Evolutionary conservation across 2,888 invertebrate genomes (phyloP), one percentile per base, ranked within the genome.

Genomic region (Eremobia ochroleuca): DNA sequence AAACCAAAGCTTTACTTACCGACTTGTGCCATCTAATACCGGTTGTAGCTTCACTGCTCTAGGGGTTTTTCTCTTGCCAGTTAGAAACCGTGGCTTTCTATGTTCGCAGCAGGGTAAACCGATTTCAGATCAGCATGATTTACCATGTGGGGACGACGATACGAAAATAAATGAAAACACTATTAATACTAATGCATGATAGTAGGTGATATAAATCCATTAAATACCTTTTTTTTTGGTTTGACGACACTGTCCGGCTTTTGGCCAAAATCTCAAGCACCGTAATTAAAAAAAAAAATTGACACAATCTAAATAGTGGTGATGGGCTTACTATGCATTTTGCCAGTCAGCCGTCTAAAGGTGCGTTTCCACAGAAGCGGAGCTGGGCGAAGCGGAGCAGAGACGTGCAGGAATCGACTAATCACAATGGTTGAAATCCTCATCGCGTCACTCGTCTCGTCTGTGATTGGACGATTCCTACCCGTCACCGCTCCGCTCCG

Each of bases 41-140:
- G 9, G 58, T 37, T 18, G 13, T n/a, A 37, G 21, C 25, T 25
- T 28, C 5, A 28, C 52, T 28, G 65, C 34, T 5, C 3, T 0
- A 13, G 34, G 65, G 37, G 3, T 55, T 76, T 46, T 28, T 4
- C 43, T 37, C 25, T 6, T 25, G 28, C 34, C 18, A 13, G 18
- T 43, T 55, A 43, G 76, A 76, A 76, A 52, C 9, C 40, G 11
- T 55, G 25, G 8, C n/a, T 77, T 65, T 55, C 34, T 55, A 28
- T 55, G n/a, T 37, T 64, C 4, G 13, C 4, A 55, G 31, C 1
- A 8, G 31, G 15, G 28, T 28, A 49, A 37, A 13, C 11, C 18
- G 37, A 37, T 59, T 46, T 68, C 5, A 46, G 8, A 46, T 67
- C 4, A 46, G 21, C 34, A 21, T 68, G n/a, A n/a, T 40, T 11